These are phyloP conservation scores for Drosophila prolongata DNA, from an alignment of 2,888 invertebrate genomes.

Conservation along the genomic window DNA sequence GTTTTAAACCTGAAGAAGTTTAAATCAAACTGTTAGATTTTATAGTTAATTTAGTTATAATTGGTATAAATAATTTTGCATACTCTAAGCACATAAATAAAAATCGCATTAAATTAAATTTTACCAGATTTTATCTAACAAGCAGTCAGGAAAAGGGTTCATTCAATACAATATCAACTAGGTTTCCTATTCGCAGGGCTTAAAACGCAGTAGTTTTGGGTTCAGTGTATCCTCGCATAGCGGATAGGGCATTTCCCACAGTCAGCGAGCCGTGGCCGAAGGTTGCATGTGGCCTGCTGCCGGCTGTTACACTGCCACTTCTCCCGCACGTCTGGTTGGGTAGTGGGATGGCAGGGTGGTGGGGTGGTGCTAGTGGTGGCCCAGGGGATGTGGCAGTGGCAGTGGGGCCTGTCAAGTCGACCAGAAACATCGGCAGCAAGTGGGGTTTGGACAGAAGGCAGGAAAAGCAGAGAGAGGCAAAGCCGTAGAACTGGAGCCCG, in stretches of 20 bases:
- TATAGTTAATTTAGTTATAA: too few relatives aligned
- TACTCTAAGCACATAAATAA: too few relatives aligned
- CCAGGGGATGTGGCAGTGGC: slow-evolving; percentile 23
- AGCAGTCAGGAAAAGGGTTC: too few relatives aligned
- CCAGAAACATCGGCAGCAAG: slow-evolving; percentile 66
- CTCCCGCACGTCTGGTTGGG: slow-evolving; percentile 34
- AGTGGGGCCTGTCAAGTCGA: slow-evolving; percentile 67
- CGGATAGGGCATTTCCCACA: slow-evolving; percentile 39
- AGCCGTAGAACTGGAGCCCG: slow-evolving; percentile 28
- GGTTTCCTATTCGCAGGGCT: too few relatives aligned
- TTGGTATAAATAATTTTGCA: too few relatives aligned
- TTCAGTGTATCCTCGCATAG: slow-evolving; percentile 7
- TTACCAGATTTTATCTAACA: too few relatives aligned
- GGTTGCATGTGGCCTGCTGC: slow-evolving; percentile 61
- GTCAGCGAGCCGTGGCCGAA: slow-evolving; percentile 48
- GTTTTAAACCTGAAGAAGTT: too few relatives aligned
- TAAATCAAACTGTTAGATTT: too few relatives aligned
- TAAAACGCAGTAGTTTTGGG: background rate
- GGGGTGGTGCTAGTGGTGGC: slow-evolving; percentile 7
- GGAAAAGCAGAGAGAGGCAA: slow-evolving; percentile 18
- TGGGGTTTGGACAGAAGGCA: background rate
- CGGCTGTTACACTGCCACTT: slow-evolving; percentile 41
- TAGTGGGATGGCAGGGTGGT: slow-evolving; percentile 1
- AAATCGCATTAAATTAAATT: too few relatives aligned
- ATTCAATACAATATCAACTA: too few relatives aligned